Conservation (phyloP, 2,113 vertebrate species). For the Hyperopisus bebe region DNA sequence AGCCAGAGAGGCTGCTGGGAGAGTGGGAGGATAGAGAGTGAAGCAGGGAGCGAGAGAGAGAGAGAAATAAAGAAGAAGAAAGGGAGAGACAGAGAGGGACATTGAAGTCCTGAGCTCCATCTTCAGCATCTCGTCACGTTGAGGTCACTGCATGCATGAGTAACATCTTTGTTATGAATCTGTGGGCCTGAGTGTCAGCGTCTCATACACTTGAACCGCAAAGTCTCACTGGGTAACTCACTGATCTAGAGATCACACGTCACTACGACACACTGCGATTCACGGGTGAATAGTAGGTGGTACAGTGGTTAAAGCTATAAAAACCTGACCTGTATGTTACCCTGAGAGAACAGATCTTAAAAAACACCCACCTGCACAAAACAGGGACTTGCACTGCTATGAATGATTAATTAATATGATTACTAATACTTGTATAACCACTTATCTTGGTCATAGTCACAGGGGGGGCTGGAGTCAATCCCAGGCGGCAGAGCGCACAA, state of each 20-base stretch:
- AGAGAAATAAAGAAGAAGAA: neutral
- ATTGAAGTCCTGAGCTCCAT: constrained; percentile 23
- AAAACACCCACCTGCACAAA: neutral
- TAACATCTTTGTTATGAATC: constrained; percentile 7
- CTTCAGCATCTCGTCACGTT: constrained; percentile 26
- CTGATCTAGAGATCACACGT: neutral
- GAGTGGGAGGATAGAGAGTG: neutral
- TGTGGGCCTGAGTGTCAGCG: constrained; percentile 14
- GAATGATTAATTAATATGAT: neutral
- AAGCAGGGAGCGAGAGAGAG: neutral
- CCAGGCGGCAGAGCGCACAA: neutral
- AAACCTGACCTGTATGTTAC: neutral
- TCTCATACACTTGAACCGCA: neutral
- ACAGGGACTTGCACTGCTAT: neutral
- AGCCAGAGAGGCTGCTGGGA: neutral
- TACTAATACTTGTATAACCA: neutral
- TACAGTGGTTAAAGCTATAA: neutral
- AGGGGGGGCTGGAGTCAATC: neutral
- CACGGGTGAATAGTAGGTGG: neutral
- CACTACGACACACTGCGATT: neutral
- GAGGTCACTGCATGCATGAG: constrained; percentile 25
- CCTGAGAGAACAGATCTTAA: neutral
- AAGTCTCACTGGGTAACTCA: neutral
- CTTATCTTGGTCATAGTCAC: neutral
- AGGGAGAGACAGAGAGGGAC: constrained; percentile 3